A percentile compares a stretch with the other conserved stretches of the same genome.
Evolutionary conservation across 2,797 vertebrate species (phyloP).

Genomic region (Lateolabrax maculatus): DNA sequence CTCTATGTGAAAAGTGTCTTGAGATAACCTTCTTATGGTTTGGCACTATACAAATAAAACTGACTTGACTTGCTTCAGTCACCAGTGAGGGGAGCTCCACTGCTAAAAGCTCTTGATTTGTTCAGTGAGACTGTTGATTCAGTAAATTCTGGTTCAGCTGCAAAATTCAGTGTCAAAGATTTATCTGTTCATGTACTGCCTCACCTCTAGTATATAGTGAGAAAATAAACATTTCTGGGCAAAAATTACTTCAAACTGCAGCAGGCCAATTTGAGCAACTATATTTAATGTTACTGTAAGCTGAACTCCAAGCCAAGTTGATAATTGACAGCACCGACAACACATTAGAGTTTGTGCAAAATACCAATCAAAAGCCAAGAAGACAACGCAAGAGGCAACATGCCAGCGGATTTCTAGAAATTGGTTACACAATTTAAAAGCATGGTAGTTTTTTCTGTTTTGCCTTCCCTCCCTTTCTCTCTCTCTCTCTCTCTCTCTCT

Average conservation of each 20-base stretch:
- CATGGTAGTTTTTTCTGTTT: neutral
- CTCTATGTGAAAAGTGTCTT: no score
- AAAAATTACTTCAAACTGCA: neutral
- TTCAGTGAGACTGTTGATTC: no score
- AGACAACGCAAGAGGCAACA: neutral
- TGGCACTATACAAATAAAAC: no score
- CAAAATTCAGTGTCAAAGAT: neutral
- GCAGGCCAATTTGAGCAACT: neutral
- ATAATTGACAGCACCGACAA: neutral
- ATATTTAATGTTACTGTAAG: neutral
- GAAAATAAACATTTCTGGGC: neutral
- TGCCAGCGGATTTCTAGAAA: neutral
- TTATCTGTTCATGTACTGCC: neutral
- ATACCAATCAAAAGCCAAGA: conserved; percentile 5
- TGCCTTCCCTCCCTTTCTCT: neutral
- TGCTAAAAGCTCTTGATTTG: no score
- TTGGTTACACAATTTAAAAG: neutral
- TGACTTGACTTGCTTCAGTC: no score
- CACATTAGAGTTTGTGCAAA: conserved; percentile 13
- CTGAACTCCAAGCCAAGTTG: neutral
- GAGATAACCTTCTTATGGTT: no score
- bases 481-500: neutral
- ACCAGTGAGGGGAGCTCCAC: no score
- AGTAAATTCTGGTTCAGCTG: neutral
- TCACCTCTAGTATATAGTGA: neutral